Base-by-base conservation (phyloP, 1,140 invertebrate genomes). In the Armadillidium nasatum region DNA sequence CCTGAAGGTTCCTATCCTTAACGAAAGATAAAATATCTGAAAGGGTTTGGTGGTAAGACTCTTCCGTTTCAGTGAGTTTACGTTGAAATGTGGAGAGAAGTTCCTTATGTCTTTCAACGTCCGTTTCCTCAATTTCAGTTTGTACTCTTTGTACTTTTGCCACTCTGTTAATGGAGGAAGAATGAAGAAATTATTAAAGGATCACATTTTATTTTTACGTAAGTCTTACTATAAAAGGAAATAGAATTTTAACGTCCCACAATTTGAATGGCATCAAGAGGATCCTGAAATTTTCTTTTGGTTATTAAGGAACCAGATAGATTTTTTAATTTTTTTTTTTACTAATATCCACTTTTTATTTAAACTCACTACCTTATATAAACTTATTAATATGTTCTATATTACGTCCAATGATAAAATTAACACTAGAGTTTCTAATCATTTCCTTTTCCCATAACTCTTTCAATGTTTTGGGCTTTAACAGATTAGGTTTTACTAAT, bases 141-240 rank as follows among this genome's bases (percentile, higher is more conserved):
- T 81, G 79, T 10, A 81, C 77, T 45, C 79, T 72, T 69, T 81
- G 79, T 15, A 81, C 79, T 60, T 81, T 73, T 7, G 79, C 79
- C 9, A 76, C 79, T 69, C 79, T 81, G 77, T 0, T 33, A 44
- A 66, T 10, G 50, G 21, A 15, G 22, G 43, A 13, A 10, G 4
- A 68, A 46, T 73, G 10, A n/a, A n/a, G 6, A n/a, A 7, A 22
- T n/a, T 54, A 50, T 45, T 13, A 67, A 33, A 50, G 10, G n/a
- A 74, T 44, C 0, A 73, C 9, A 11, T 33, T 50, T 22, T 4
- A 44, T 54, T 72, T 0, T 33, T 33, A 4, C 33, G 46, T 13
- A 1, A 23, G 4, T 72, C 43, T 44, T 1, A 10, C n/a, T 7
- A 54, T 22, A 43, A 73, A 46, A 0, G 50, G 21, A 71, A 19